Conservation (phyloP, 2,797 vertebrate species). For the Pristis pectinata region DNA sequence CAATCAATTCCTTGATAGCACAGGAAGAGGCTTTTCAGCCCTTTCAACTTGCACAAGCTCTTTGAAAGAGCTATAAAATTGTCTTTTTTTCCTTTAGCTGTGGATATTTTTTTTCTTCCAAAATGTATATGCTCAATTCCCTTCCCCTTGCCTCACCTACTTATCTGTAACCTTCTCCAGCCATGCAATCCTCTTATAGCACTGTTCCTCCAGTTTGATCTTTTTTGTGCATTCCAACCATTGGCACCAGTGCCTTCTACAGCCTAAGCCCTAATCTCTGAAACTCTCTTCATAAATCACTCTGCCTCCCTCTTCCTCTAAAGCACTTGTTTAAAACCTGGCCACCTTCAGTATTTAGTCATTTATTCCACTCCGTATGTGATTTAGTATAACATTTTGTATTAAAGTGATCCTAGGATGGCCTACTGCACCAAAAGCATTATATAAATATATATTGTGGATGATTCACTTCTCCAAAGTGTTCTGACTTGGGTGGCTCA, state of each 20-base stretch:
- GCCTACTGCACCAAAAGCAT: too few species aligned
- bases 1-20: too few species aligned
- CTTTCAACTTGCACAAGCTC: too few species aligned
- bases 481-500: neutral
- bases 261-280: neutral
- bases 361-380: neutral
- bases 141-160: neutral
- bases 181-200: neutral
- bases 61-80: too few species aligned
- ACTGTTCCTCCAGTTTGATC: neutral
- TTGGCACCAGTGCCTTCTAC: neutral
- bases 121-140: neutral
- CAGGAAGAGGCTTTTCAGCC: too few species aligned
- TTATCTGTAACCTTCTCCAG: neutral
- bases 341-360: neutral
- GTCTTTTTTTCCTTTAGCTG: neutral
- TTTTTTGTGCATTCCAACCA: neutral
- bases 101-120: neutral
- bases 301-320: neutral
- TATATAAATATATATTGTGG: neutral
- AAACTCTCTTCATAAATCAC: neutral
- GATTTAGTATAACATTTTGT: neutral
- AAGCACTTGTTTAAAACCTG: neutral
- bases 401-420: neutral
- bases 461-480: neutral